Evolutionary conservation across 2,888 invertebrate genomes (phyloP), one percentile per base, ranked within the genome.

Genomic region (Xestia sexstrigata): DNA sequence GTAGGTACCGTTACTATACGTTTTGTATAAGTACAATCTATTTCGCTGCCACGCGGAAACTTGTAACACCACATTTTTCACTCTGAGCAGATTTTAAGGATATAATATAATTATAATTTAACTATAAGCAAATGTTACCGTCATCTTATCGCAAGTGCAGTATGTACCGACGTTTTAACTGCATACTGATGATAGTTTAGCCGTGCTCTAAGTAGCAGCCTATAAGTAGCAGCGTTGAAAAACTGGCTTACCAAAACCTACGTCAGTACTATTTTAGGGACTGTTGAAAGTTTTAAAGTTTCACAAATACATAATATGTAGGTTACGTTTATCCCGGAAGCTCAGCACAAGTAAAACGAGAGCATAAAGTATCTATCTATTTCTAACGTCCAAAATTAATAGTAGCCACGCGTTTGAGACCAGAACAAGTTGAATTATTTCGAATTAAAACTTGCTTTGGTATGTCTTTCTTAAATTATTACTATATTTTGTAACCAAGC

Each of bases 271-370:
- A 86, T 87, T 87, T 87, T 79, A 75, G 70, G 83, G 42, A 81
- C 63, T 72, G 74, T 72, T 72, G 66, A 70, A 79, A 47, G 47
- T 74, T 62, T 70, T 65, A 42, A 72, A 60, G 74, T 76, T 74
- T 76, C 60, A 69, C 49, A 39, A 45, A 76, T 76, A 73, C 74
- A 70, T 63, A 71, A 65, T 76, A 87, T 69, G 52, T 87, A 81
- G 86, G 88, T 87, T 80, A 83, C 83, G 65, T 65, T 76, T 76
- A 79, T 81, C 83, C 83, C 86, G 86, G 86, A 87, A 87, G 83
- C 79, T 60, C 9, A 52, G 20, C 81, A 58, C 65, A 78, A 79
- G 70, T 67, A 67, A 83, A 81, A 78, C 63, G 78, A 68, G 76
- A 75, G 42, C 82, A 77, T 74, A 58, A 70, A 70, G 58, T 82